Base-by-base conservation (phyloP, 2,888 invertebrate genomes). In the Sinohyriopsis cumingii region DNA sequence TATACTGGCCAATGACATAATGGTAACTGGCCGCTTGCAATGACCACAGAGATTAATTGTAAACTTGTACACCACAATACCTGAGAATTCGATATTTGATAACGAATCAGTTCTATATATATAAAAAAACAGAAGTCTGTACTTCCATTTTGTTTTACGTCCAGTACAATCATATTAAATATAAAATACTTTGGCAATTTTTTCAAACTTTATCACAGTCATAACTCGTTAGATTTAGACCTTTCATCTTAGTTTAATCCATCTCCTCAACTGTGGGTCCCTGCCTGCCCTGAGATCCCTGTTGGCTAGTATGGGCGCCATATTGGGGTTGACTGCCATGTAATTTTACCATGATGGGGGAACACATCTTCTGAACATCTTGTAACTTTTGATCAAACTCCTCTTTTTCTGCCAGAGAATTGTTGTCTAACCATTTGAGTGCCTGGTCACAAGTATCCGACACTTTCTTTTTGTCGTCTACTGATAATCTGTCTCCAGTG, bases 331-430 rank as follows among this genome's bases (percentile, higher is more conserved):
- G 62, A 4, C 74, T 74, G 1, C 73, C 73, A 67, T 89, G 87
- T 18, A 89, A 68, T 71, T 88, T 88, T 18, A 94, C 93, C 94
- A 96, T 96, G 60, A 95, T 92, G 0, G 96, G 95, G 65, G 93
- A 93, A 86, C 95, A 95, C 24, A 94, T 92, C 24, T 92, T 92
- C 87, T 96, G 95, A 25, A 95, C 91, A 65, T 94, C 93, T 85
- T 95, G 94, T 81, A 96, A 90, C 83, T 94, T 94, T 79, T 94
- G 92, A 66, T 96, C 95, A 79, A 94, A 93, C 80, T 96, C 95
- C 9, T 84, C 84, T 82, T 94, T 94, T 66, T 94, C 94, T 9
- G 96, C 96, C 61, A 95, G 91, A 1, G 93, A 92, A 87, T 96
- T 95, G 28, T 91, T 90, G 82, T 97, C 97, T 56, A 97, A 90